phyloP scores from a whole-genome alignment of 2,888 invertebrate genomes.

The Idaea straminata region DNA sequence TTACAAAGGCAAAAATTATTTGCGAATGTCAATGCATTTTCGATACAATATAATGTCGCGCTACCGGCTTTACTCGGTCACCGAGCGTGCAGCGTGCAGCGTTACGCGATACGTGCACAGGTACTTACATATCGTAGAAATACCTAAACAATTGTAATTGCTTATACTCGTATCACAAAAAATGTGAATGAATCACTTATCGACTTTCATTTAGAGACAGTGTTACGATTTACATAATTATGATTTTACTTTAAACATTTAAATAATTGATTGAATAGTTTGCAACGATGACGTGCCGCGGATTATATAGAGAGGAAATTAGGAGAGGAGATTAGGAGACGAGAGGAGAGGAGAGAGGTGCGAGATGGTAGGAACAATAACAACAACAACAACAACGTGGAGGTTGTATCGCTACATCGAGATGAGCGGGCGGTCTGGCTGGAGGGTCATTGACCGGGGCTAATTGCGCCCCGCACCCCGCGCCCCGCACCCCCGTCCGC shows the following conservation, averaged over 20 bases:
- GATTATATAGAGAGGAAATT: background rate
- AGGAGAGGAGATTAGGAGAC: too few relatives aligned
- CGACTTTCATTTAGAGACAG: background rate
- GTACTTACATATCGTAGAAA: background rate
- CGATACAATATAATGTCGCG: too few relatives aligned
- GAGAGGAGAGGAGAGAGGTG: slow-evolving; percentile 6
- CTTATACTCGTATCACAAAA: background rate
- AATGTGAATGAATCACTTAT: background rate
- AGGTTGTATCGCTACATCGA: slow-evolving; percentile 26
- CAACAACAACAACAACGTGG: slow-evolving; percentile 40
- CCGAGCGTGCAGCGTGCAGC: too few relatives aligned
- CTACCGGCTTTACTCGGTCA: too few relatives aligned
- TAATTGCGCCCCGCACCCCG: slow-evolving; percentile 56
- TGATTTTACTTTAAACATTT: background rate
- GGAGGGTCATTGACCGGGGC: slow-evolving; percentile 66
- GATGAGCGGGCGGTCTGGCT: slow-evolving; percentile 41
- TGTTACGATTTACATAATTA: background rate
- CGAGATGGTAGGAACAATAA: slow-evolving; percentile 21
- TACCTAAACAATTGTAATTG: background rate
- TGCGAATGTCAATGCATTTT: too few relatives aligned
- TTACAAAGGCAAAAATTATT: too few relatives aligned
- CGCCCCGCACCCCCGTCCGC: slow-evolving; percentile 20
- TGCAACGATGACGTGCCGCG: background rate
- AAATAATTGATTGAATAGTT: background rate
- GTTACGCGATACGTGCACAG: too few relatives aligned